A percentile compares a stretch with the other conserved stretches of the same genome.
Conservation (phyloP, 2,888 invertebrate genomes). For the Ochropleura plecta region DNA sequence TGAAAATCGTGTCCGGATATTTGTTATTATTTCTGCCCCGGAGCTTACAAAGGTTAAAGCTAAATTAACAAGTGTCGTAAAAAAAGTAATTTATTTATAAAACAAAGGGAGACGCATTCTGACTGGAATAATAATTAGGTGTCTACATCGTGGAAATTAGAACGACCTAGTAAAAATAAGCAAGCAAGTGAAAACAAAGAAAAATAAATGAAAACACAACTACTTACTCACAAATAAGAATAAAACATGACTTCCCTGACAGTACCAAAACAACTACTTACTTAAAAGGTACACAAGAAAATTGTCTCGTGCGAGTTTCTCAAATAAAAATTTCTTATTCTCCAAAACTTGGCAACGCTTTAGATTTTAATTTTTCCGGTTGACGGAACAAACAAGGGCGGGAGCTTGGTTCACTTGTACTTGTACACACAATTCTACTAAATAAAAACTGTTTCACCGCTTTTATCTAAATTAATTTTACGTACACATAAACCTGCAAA, state of each 20-base stretch:
- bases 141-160: neutral
- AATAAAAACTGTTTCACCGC: conserved; percentile 32
- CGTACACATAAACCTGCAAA: conserved; percentile 21
- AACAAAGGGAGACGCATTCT: neutral
- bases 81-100: neutral
- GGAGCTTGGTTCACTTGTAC: conserved; percentile 26
- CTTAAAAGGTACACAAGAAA: conserved; percentile 18
- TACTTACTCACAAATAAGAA: neutral
- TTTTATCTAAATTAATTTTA: conserved; percentile 56
- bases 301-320: conserved; percentile 19
- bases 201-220: neutral
- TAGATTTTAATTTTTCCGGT: conserved; percentile 43
- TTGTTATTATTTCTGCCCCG: conserved; percentile 8
- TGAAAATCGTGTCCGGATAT: conserved; percentile 20
- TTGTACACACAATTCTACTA: conserved; percentile 1
- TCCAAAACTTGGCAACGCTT: conserved; percentile 50
- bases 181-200: conserved; percentile 3
- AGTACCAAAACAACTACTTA: conserved; percentile 5
- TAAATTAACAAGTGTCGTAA: neutral
- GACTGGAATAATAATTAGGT: neutral
- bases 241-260: neutral
- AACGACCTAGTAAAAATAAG: neutral
- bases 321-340: conserved; percentile 23
- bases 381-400: conserved; percentile 45
- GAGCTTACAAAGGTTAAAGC: neutral